Percentiles rank a stretch among this genome's conserved stretches.
phyloP scores from a whole-genome alignment of 2,888 invertebrate genomes.

The Anagyrus pseudococci region DNA sequence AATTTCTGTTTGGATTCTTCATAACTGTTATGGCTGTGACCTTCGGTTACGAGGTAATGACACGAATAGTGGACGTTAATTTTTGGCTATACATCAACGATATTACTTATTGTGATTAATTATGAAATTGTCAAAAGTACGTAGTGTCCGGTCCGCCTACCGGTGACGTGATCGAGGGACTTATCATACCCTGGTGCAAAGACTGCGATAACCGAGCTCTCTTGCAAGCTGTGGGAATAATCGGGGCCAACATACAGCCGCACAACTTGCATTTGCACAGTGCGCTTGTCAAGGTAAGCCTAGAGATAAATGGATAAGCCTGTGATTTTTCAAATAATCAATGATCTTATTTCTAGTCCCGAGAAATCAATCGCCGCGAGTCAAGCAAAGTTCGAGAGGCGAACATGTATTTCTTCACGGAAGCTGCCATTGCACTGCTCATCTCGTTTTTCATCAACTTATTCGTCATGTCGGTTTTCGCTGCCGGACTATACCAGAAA shows the following conservation, averaged over 20 bases:
- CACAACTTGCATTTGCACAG: constrained; percentile 91
- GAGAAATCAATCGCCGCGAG: constrained; percentile 78
- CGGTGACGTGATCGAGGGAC: constrained; percentile 73
- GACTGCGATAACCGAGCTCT: constrained; percentile 74
- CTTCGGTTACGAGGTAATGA: constrained; percentile 79
- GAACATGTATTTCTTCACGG: constrained; percentile 83
- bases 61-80: neutral
- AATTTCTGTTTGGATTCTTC: constrained; percentile 82
- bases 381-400: constrained; percentile 78
- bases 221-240: constrained; percentile 79
- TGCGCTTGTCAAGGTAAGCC: constrained; percentile 80
- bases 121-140: constrained; percentile 62
- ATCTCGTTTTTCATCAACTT: constrained; percentile 87
- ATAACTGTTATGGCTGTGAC: constrained; percentile 84
- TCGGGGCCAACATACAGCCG: constrained; percentile 91
- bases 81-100: no score
- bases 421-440: constrained; percentile 79
- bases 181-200: constrained; percentile 81
- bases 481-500: constrained; percentile 77
- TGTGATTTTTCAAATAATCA: neutral
- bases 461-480: constrained; percentile 88
- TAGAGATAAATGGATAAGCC: neutral
- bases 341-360: constrained; percentile 66
- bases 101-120: neutral
- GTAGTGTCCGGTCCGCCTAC: constrained; percentile 75